Conservation (phyloP, 2,797 vertebrate species). For the Cirrhinus mrigala region DNA sequence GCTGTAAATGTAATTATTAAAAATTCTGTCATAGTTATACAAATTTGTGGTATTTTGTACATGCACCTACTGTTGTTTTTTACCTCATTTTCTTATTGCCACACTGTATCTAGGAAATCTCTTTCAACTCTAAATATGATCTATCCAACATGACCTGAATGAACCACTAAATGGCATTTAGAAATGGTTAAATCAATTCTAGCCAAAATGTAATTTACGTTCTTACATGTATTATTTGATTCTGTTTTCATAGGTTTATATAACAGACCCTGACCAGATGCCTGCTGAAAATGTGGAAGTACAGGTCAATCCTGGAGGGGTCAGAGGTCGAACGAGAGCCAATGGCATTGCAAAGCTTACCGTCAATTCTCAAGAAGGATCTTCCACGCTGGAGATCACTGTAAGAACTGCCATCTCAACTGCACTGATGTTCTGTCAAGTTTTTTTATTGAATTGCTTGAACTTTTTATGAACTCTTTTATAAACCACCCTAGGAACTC, state of each 20-base stretch:
- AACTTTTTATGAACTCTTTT: too few species aligned
- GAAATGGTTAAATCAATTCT: background rate
- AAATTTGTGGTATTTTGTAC: too few species aligned
- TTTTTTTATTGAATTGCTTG: too few species aligned
- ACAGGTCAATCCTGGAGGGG: slow-evolving; percentile 28
- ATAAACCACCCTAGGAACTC: background rate
- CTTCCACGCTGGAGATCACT: slow-evolving; percentile 5
- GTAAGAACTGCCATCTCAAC: slow-evolving; percentile 43
- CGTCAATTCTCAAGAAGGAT: slow-evolving; percentile 71
- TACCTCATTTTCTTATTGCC: too few species aligned
- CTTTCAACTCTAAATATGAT: background rate
- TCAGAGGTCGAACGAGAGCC: slow-evolving; percentile 62
- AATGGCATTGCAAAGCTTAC: slow-evolving; percentile 76
- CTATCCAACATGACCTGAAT: background rate
- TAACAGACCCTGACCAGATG: slow-evolving; percentile 79
- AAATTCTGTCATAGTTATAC: too few species aligned
- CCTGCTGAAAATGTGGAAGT: slow-evolving; percentile 69
- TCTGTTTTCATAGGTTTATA: slow-evolving; percentile 69
- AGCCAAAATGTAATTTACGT: background rate
- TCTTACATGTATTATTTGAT: too few species aligned
- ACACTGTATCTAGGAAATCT: too few species aligned
- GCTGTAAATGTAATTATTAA: too few species aligned
- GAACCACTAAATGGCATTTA: background rate
- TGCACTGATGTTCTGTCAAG: too few species aligned
- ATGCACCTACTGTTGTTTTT: too few species aligned